phyloP scores from a whole-genome alignment of 2,888 invertebrate genomes.

The Platycheirus albimanus region DNA sequence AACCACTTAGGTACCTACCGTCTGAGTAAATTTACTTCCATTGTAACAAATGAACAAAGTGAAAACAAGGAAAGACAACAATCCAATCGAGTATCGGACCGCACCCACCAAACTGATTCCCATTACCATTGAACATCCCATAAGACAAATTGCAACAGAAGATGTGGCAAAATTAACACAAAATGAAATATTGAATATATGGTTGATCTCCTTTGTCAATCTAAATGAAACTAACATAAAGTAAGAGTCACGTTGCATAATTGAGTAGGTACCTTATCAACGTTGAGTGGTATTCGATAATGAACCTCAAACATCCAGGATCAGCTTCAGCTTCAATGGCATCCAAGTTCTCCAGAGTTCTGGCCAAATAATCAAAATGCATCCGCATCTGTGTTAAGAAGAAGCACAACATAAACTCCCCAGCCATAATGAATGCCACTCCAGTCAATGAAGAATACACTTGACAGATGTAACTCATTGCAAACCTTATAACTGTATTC shows the following conservation, averaged over 20 bases:
- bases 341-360: conserved; percentile 74
- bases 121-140: conserved; percentile 77
- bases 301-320: conserved; percentile 74
- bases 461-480: conserved; percentile 76
- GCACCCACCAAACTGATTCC: conserved; percentile 75
- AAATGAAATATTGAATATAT: conserved; percentile 78
- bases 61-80: conserved; percentile 77
- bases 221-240: conserved; percentile 41
- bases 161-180: conserved; percentile 78
- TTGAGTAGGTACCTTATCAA: conserved; percentile 74
- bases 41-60: conserved; percentile 78
- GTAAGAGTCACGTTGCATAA: not conserved
- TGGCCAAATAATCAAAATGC: conserved; percentile 78
- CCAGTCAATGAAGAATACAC: conserved; percentile 75
- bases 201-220: conserved; percentile 76
- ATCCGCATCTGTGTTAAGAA: conserved; percentile 78
- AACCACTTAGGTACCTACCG: conserved; percentile 70
- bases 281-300: conserved; percentile 77
- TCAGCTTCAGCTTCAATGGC: conserved; percentile 72
- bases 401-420: conserved; percentile 77
- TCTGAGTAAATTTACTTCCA: conserved; percentile 77
- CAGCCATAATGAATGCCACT: conserved; percentile 76
- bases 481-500: conserved; percentile 66
- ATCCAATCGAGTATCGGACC: conserved; percentile 77
- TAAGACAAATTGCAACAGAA: conserved; percentile 79